Conservation (phyloP, 2,888 invertebrate species). For the Balanococcus diminutus region DNA sequence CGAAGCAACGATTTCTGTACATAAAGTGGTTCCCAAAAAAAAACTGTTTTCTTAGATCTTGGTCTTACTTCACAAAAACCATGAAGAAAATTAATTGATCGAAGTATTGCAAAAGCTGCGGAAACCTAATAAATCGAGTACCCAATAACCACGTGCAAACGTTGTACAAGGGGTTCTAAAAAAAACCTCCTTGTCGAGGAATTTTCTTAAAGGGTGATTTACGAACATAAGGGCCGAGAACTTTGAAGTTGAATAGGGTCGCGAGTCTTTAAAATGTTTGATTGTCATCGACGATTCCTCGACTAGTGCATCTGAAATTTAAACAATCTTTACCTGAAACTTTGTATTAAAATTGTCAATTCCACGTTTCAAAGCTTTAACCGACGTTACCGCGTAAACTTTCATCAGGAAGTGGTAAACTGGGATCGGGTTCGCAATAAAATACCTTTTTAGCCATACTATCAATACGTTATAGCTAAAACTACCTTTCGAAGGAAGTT, state of each 20-base stretch:
- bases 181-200: background rate
- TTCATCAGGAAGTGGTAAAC: background rate
- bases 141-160: background rate
- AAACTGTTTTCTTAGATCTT: background rate
- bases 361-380: background rate
- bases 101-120: background rate
- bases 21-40: background rate
- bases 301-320: background rate
- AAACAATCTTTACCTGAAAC: background rate
- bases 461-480: background rate
- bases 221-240: background rate
- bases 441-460: background rate
- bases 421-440: background rate
- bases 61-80: background rate
- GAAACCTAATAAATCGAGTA: background rate
- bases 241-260: background rate
- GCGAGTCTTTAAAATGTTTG: background rate
- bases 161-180: background rate
- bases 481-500: background rate
- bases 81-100: background rate
- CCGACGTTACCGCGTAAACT: background rate
- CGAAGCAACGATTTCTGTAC: background rate
- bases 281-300: background rate
- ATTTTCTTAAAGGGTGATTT: background rate
- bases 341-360: background rate